phyloP scores from a whole-genome alignment of 2,797 vertebrate genomes.

The Pachyuromys duprasi region DNA sequence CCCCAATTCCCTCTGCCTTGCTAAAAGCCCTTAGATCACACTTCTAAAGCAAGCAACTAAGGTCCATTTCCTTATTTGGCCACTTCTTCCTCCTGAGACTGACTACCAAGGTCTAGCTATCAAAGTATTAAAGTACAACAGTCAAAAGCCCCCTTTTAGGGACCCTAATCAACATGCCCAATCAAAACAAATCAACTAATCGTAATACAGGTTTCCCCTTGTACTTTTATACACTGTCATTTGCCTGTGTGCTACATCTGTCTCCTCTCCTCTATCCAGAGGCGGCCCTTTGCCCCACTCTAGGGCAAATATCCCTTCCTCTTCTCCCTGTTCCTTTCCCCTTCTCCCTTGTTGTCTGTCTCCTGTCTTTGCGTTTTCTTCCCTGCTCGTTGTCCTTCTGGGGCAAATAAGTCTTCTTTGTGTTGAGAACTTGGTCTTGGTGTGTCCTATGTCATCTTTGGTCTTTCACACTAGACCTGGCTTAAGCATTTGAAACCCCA shows the following conservation, averaged over 20 bases:
- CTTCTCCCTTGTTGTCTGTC: background rate
- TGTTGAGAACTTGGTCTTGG: background rate
- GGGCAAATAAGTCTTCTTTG: background rate
- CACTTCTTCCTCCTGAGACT: background rate
- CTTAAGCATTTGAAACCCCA: background rate
- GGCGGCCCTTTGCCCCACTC: background rate
- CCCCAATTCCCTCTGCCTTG: background rate
- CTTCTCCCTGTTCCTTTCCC: background rate
- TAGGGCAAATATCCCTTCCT: background rate
- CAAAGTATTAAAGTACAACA: background rate
- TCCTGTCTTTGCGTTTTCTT: background rate
- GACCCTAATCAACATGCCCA: background rate
- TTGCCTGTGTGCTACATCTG: background rate
- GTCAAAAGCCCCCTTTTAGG: background rate
- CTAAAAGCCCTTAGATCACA: background rate
- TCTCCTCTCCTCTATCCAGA: background rate
- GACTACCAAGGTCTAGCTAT: background rate
- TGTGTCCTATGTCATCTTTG: background rate
- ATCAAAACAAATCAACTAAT: background rate
- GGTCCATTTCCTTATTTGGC: background rate
- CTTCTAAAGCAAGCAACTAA: too few relatives aligned
- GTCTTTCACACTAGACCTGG: background rate
- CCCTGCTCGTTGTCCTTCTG: background rate
- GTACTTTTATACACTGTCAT: background rate
- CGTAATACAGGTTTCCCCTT: background rate